Percentiles rank a stretch among this genome's conserved stretches.
These are phyloP conservation scores for Porites divaricata DNA, from an alignment of 92 coral and sea anemone genomes.

Conservation along the genomic window DNA sequence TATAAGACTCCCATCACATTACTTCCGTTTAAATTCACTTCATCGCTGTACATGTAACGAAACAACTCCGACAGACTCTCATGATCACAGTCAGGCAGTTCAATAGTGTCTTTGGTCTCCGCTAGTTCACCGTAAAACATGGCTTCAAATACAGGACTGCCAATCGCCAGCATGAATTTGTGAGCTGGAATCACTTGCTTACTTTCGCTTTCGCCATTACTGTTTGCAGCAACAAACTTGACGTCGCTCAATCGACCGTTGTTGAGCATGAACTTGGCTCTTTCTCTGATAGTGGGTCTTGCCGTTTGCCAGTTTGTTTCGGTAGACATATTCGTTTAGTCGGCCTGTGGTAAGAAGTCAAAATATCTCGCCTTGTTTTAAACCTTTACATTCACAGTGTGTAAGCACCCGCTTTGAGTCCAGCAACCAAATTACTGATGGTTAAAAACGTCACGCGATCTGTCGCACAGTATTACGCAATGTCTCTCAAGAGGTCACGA, in stretches of 20 bases:
- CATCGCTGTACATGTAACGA: conserved; percentile 74
- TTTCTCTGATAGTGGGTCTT: conserved; percentile 68
- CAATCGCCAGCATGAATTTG: conserved; percentile 39
- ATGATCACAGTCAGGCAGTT: conserved; percentile 54
- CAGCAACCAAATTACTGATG: too few species aligned
- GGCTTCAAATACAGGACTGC: conserved; percentile 71
- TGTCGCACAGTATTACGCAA: too few species aligned
- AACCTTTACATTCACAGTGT: too few species aligned
- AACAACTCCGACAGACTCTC: conserved; percentile 71
- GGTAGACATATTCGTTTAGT: neutral
- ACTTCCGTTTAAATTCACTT: conserved; percentile 61
- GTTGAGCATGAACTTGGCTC: conserved; percentile 66
- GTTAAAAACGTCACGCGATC: too few species aligned
- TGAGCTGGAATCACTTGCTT: conserved; percentile 42
- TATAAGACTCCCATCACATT: conserved; percentile 76
- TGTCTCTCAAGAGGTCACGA: too few species aligned
- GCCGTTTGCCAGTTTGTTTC: conserved; percentile 61
- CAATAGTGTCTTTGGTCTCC: conserved; percentile 18
- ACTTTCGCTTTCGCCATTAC: neutral
- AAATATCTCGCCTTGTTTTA: too few species aligned
- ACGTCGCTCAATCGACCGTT: conserved; percentile 66
- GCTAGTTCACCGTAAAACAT: conserved; percentile 76
- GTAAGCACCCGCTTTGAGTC: too few species aligned
- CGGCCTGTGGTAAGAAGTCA: neutral
- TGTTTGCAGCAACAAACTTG: conserved; percentile 38